Evolutionary conservation across 2,888 invertebrate species (phyloP), one percentile per base, ranked within the genome.

Genomic region (Parelbella ahira): DNA sequence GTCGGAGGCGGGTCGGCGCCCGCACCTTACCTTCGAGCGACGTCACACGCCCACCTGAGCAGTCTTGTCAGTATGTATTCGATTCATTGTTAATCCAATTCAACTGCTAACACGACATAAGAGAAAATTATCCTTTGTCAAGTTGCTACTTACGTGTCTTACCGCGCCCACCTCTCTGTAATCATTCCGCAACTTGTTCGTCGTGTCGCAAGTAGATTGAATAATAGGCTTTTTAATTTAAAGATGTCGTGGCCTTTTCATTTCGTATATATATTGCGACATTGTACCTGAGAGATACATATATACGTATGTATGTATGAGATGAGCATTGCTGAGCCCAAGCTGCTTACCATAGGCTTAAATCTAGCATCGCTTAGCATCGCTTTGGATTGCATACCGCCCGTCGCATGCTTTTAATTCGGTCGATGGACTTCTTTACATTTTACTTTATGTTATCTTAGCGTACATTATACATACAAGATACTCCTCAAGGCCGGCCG

Each of bases 1-100:
- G 92, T 49, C 89, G 92, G 53, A 84, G 93, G 45, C 71, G 81
- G 2, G 70, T 82, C 2, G 87, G 86, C n/a, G 81, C 87, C 1
- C 73, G 87, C 30, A 87, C 87, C 13, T 56, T 87, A 43, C 87
- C 66, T 0, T 87, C 87, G 9, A 87, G 86, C 55, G 87, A 87
- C 51, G 81, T 87, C 49, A 87, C 87, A 1, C 67, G 86, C 47
- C 75, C 75, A 13, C 81, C 82, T 4, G 80, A 80, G 43, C 76
- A 84, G 52, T 52, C 63, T 34, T 86, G 86, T 53, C 72, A 84
- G 87, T 87, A 63, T 46, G 86, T 83, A 67, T 58, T 34, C 34
- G 12, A 25, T 23, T 33, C 50, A 48, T 51, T 37, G 49, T 48
- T 45, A 47, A 45, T 43, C 23, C 38, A 37, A 46, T 30, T 15